Base-by-base conservation (phyloP, 2,888 invertebrate genomes). In the Furcula furcula region DNA sequence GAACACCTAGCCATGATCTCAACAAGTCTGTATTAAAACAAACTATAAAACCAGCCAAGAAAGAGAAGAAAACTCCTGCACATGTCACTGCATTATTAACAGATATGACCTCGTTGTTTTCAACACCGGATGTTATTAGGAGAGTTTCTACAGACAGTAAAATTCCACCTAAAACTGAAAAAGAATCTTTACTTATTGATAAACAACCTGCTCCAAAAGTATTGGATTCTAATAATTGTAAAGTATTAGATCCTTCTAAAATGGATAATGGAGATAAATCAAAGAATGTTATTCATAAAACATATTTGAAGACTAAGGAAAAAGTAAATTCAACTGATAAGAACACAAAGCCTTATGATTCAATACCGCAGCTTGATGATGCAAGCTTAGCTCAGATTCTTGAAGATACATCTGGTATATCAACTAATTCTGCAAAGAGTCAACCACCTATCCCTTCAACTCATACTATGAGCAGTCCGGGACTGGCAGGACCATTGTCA, bases 91-190 rank as follows among this genome's bases (percentile, higher is more conserved):
- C 76, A 50, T 77, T 82, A 55, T 77, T 90, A 22, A 81, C 88
- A 19, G 91, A 92, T 62, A 92, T 92, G 89, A 91, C 94, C 37
- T 93, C 94, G 20, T 75, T 95, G 37, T 94, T 95, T 71, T 94
- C 94, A 4, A 92, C 94, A 23, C 94, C 95, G 11, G 95, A 95
- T 84, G 94, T 94, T 33, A 94, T 94, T 37, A 88, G 94, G 55
- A 88, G 94, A 55, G 93, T 94, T 9, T 90, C 90, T 33, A 85
- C 89, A 25, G 90, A 89, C 34, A 73, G 66, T 26, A 91, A 91
- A 60, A 48, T 68, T 12, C 69, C 89, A 49, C 77, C 77, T 4
- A 90, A 90, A 64, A 57, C 80, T 49, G 90, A 89, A 1, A 90
- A 91, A 66, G 91, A 91, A 14, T 11, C 57, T 27, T 7, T 49